Evolutionary conservation across 2,888 invertebrate genomes (phyloP).

Genomic region (Sminthurides aquaticus): DNA sequence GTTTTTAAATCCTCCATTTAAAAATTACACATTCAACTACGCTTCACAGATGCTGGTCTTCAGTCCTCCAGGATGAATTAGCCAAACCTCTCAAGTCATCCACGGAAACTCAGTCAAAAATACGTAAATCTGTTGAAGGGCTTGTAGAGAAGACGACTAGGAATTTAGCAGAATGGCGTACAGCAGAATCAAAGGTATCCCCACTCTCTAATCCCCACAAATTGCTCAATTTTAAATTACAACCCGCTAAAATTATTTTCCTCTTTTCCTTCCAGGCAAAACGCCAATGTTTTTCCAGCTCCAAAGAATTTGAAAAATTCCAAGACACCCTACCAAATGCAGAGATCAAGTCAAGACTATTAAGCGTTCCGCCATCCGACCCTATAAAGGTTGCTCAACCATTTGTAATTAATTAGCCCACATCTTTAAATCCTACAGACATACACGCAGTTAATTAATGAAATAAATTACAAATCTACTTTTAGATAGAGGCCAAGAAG

Average conservation of each 20-base stretch:
- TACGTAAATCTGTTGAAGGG: conserved; percentile 54
- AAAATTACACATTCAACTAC: neutral
- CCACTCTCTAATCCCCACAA: neutral
- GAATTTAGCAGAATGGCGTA: conserved; percentile 72
- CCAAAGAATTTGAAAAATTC: conserved; percentile 83
- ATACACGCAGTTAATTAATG: neutral
- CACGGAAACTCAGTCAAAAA: conserved; percentile 53
- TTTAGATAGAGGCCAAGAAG: conserved; percentile 73
- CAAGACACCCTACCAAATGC: conserved; percentile 55
- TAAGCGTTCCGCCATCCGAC: conserved; percentile 41
- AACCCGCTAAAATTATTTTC: too few species aligned
- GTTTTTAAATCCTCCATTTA: too few species aligned
- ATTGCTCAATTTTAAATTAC: too few species aligned
- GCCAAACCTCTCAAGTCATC: conserved; percentile 72
- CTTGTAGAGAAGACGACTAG: conserved; percentile 77
- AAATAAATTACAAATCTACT: neutral
- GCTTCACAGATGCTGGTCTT: conserved; percentile 61
- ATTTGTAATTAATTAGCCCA: neutral
- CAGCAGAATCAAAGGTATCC: conserved; percentile 70
- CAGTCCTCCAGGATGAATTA: conserved; percentile 73
- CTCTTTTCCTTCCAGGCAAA: conserved; percentile 53
- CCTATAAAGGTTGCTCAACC: conserved; percentile 38
- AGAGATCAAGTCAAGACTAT: conserved; percentile 36
- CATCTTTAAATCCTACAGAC: neutral
- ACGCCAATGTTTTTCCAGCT: conserved; percentile 76